A percentile compares a stretch with the other conserved stretches of the same genome.
phyloP scores from a whole-genome alignment of 2,797 vertebrate genomes.

The Tapirus indicus region DNA sequence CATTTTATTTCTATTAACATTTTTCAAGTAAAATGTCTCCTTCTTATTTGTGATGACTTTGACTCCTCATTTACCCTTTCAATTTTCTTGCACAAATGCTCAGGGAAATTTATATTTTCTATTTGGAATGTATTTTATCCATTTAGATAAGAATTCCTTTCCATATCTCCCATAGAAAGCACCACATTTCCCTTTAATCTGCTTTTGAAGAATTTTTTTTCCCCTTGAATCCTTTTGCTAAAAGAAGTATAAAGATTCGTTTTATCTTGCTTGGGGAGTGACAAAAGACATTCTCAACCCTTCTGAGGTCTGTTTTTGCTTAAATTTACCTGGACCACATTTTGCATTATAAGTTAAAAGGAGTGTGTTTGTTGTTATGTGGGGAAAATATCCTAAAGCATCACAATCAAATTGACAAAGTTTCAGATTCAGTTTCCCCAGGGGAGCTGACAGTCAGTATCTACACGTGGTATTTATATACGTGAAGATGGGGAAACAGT shows the following conservation, averaged over 20 bases:
- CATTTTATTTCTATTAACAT: conserved; percentile 54
- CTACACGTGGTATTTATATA: background rate
- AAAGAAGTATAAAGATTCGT: conserved; percentile 19
- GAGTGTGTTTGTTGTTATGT: background rate
- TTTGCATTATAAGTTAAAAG: background rate
- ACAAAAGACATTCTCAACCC: conserved; percentile 10
- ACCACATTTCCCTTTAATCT: conserved; percentile 41
- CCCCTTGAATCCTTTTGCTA: background rate
- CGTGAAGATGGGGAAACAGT: background rate
- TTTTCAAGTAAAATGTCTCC: conserved; percentile 54
- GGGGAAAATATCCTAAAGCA: background rate
- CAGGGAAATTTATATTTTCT: conserved; percentile 67
- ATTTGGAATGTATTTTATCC: conserved; percentile 70
- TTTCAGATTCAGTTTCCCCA: background rate
- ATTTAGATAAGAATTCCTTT: conserved; percentile 66
- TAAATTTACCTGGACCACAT: background rate
- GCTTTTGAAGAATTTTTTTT: background rate
- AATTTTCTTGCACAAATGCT: conserved; percentile 65
- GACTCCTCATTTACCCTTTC: conserved; percentile 75
- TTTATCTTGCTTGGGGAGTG: conserved; percentile 43
- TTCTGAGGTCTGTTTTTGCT: background rate
- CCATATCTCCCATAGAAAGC: conserved; percentile 6
- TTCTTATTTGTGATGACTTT: conserved; percentile 68
- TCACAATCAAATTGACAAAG: background rate
- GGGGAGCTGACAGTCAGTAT: background rate